phyloP scores from a whole-genome alignment of 2,797 vertebrate species.

The Rhinophrynus dorsalis region DNA sequence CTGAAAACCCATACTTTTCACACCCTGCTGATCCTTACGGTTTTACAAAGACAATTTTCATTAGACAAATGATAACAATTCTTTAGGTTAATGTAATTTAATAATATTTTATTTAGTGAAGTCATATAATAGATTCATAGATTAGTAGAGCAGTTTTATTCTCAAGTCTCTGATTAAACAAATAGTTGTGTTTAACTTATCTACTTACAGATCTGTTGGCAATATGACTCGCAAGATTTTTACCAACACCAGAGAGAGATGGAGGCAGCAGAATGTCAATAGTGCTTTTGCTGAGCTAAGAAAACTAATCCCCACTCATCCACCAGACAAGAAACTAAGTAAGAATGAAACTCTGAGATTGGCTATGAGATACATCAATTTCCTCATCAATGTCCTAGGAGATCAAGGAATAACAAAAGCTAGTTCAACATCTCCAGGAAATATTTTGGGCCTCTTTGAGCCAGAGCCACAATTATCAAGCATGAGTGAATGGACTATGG shows the following conservation, averaged over 20 bases:
- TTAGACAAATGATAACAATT: too few relatives aligned
- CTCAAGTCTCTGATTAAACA: neutral
- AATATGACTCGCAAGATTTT: conserved; percentile 94
- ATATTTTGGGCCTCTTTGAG: conserved; percentile 66
- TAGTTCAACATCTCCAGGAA: conserved; percentile 54
- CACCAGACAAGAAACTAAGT: conserved; percentile 96
- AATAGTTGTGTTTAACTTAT: neutral
- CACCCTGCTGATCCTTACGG: too few relatives aligned
- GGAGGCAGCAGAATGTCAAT: conserved; percentile 97
- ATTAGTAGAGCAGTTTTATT: too few relatives aligned
- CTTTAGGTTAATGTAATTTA: too few relatives aligned
- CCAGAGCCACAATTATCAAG: conserved; percentile 56
- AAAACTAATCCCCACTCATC: conserved; percentile 95
- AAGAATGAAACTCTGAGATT: conserved; percentile 95
- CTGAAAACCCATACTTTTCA: too few relatives aligned
- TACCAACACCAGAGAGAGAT: conserved; percentile 90
- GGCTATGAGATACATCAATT: conserved; percentile 97
- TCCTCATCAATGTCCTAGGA: conserved; percentile 88
- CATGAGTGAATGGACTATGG: conserved; percentile 69
- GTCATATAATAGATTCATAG: too few relatives aligned
- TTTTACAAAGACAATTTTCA: too few relatives aligned
- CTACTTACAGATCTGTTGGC: neutral
- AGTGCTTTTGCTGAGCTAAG: conserved; percentile 91
- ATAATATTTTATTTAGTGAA: too few relatives aligned
- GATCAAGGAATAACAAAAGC: conserved; percentile 81